These are phyloP conservation scores for Lycia hirtaria DNA, from an alignment of 2,888 invertebrate species.

Conservation along the genomic window DNA sequence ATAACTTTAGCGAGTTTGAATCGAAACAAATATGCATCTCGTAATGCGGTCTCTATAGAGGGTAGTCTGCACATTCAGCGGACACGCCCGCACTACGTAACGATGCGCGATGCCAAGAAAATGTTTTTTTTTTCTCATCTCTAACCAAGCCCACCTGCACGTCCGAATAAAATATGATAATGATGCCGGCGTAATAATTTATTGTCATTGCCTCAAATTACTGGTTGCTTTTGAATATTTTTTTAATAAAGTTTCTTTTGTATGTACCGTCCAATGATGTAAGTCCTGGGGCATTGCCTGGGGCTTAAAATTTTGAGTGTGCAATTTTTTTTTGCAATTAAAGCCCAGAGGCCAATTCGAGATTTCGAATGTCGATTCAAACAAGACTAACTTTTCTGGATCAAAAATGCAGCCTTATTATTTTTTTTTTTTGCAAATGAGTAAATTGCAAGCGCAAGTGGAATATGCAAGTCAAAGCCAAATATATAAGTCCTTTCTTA, in stretches of 20 bases:
- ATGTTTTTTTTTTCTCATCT: constrained; percentile 39
- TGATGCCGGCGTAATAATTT: constrained; percentile 30
- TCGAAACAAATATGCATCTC: too few relatives aligned
- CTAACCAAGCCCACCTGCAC: constrained; percentile 39
- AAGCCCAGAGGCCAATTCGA: neutral
- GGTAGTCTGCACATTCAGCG: too few relatives aligned
- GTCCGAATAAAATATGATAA: constrained; percentile 37
- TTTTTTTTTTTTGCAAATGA: too few relatives aligned
- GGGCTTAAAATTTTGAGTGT: neutral
- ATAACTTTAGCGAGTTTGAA: too few relatives aligned
- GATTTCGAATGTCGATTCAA: neutral
- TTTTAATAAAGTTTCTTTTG: neutral
- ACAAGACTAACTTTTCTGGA: neutral
- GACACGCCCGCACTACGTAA: constrained; percentile 46
- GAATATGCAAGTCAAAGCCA: too few relatives aligned
- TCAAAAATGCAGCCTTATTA: too few relatives aligned
- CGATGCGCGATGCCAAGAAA: constrained; percentile 49
- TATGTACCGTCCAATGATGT: neutral
- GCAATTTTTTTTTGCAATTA: neutral
- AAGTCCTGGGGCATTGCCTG: neutral
- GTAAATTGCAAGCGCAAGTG: too few relatives aligned
- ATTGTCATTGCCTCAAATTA: constrained; percentile 29
- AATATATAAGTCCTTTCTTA: too few relatives aligned
- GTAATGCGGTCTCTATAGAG: too few relatives aligned
- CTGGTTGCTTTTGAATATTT: constrained; percentile 15